These are phyloP conservation scores for Cyclina sinensis DNA, from an alignment of 1,140 invertebrate species.

Conservation along the genomic window DNA sequence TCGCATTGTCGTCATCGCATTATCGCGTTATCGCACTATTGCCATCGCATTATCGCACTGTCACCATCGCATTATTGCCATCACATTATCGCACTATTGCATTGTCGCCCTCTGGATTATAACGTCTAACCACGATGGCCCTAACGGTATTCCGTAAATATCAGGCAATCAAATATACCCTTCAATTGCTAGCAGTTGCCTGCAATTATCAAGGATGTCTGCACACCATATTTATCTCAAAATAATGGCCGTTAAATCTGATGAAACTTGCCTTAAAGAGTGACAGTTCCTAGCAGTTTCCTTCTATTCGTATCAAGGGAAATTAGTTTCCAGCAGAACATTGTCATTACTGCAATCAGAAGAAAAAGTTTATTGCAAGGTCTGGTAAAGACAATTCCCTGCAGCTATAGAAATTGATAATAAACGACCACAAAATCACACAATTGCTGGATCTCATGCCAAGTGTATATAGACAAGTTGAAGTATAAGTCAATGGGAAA, in stretches of 20 bases:
- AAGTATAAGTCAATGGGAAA: neutral
- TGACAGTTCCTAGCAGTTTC: neutral
- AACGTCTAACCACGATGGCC: too few species aligned
- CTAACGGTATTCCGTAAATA: too few species aligned
- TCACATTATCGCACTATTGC: too few species aligned
- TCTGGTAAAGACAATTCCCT: neutral
- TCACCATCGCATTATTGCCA: too few species aligned
- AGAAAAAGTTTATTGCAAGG: neutral
- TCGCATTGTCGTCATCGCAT: too few species aligned
- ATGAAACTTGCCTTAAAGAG: neutral
- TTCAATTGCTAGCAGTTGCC: neutral
- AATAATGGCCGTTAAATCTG: neutral
- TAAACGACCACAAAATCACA: neutral
- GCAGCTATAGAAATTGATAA: neutral
- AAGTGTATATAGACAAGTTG: too few species aligned
- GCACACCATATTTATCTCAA: neutral
- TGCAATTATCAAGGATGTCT: neutral
- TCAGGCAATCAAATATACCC: too few species aligned
- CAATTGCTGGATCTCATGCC: neutral
- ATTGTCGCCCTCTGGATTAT: too few species aligned
- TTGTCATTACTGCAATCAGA: neutral
- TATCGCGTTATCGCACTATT: too few species aligned
- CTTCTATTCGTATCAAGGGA: neutral
- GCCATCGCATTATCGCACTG: too few species aligned
- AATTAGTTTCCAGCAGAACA: neutral